phyloP scores from a whole-genome alignment of 2,888 invertebrate species.

The Caenorhabditis becei region DNA sequence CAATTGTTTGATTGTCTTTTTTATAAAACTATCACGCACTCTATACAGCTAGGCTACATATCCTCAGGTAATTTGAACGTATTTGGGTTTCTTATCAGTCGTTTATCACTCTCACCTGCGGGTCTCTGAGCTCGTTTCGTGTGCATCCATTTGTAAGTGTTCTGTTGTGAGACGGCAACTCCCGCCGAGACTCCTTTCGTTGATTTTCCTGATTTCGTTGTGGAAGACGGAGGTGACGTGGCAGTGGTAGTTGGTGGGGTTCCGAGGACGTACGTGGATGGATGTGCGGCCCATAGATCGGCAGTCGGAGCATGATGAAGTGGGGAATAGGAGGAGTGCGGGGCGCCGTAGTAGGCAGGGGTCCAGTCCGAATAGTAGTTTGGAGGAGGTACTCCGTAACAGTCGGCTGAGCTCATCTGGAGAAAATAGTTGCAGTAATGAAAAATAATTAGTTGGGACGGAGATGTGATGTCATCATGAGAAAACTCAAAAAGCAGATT shows the following conservation, averaged over 20 bases:
- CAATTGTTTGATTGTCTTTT: too few relatives aligned
- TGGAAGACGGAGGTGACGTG: neutral
- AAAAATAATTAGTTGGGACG: neutral
- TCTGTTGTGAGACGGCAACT: slow-evolving; percentile 47
- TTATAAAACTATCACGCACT: too few relatives aligned
- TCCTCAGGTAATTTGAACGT: too few relatives aligned
- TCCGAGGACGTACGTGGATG: slow-evolving; percentile 36
- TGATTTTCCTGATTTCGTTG: neutral
- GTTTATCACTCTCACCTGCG: slow-evolving; percentile 73
- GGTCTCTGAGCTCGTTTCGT: slow-evolving; percentile 77
- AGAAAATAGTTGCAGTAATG: too few relatives aligned
- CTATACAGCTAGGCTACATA: too few relatives aligned
- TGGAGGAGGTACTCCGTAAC: slow-evolving; percentile 56
- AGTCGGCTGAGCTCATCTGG: slow-evolving; percentile 68
- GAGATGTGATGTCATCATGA: too few relatives aligned
- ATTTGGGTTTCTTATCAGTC: too few relatives aligned
- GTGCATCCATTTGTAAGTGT: slow-evolving; percentile 81
- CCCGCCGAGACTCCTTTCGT: slow-evolving; percentile 29
- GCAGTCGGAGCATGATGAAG: slow-evolving; percentile 18
- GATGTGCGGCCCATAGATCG: slow-evolving; percentile 46
- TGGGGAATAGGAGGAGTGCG: slow-evolving; percentile 45
- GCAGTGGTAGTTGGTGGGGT: slow-evolving; percentile 16
- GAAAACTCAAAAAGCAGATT: too few relatives aligned
- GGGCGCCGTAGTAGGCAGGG: slow-evolving; percentile 40
- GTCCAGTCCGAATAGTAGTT: slow-evolving; percentile 69